Evolutionary conservation across 1,140 invertebrate species (phyloP), one percentile per base, ranked within the genome.

Genomic region (Potamilus streckersoni): DNA sequence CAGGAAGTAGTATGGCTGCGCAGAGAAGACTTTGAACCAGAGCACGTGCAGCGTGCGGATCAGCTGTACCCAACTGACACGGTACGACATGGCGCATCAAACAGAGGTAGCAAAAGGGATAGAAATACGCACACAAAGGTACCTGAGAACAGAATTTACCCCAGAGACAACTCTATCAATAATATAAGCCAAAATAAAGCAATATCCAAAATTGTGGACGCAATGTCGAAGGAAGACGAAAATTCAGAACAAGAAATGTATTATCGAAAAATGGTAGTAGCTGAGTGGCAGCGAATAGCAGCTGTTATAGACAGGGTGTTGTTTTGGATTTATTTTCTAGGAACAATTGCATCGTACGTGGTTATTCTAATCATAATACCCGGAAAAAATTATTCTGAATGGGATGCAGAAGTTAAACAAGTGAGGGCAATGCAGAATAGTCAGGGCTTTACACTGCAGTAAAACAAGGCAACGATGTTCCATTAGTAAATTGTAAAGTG

Each of bases 251-350:
- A 69, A 66, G 80, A 76, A 23, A 63, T 83, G 55, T 74, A 74
- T 49, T 76, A 62, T 15, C 78, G 83, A 61, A 85, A 84, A 73
- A 61, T 85, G 20, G 85, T 88, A 19, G 82, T 89, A 16, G 87
- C 85, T 0, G 89, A 90, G 71, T 90, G 89, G 89, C 87, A 89
- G 70, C 79, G 82, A 15, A 85, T 90, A 56, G 87, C 89, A 1
- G 81, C 84, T 17, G 85, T 86, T 20, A 76, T 88, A 15, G 89
- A 90, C 76, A 73, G 86, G 38, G 64, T 88, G 17, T 71, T 89
- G 68, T 90, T 90, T 78, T 86, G 86, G 81, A 69, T 89, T 56
- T 89, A 86, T 78, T 81, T 89, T 20, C 38, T 88, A 16, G 81
- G 83, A 27, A 88, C 88, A 11, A 69, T 89, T 27, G 69, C 80